Evolutionary conservation across 2,888 invertebrate genomes (phyloP).

Genomic region (Dicyrtoma fusca): DNA sequence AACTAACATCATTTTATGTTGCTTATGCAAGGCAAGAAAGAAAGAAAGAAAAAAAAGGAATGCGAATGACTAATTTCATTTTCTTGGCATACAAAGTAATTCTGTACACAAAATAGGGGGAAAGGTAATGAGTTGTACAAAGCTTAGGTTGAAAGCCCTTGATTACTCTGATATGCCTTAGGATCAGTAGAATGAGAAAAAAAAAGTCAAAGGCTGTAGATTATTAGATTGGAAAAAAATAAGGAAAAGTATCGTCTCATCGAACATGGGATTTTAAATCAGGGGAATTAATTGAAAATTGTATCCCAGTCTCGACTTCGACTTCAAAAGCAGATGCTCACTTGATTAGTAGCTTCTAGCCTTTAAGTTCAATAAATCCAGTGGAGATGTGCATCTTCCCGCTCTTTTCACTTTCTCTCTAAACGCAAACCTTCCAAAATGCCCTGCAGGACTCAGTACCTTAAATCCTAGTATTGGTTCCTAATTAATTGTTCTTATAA

Average conservation of each 20-base stretch:
- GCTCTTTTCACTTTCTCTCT: background rate
- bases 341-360: background rate
- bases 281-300: conserved; percentile 29
- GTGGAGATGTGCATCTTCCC: background rate
- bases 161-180: too few species aligned
- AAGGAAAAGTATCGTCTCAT: too few species aligned
- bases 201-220: too few species aligned
- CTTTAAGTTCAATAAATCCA: conserved; percentile 20
- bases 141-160: too few species aligned
- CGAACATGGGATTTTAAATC: background rate
- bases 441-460: too few species aligned
- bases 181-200: too few species aligned
- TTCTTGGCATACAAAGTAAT: too few species aligned
- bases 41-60: background rate
- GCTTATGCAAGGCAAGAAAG: background rate
- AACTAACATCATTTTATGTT: too few species aligned
- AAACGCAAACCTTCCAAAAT: background rate
- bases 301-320: conserved; percentile 1
- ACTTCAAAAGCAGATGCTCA: background rate
- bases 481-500: too few species aligned
- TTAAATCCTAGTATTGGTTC: too few species aligned
- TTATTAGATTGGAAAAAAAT: too few species aligned
- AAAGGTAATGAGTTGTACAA: background rate
- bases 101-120: background rate
- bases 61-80: too few species aligned